Evolutionary conservation across 2,113 vertebrate genomes (phyloP), one percentile per base, ranked within the genome.

Genomic region (Guaruba guarouba): DNA sequence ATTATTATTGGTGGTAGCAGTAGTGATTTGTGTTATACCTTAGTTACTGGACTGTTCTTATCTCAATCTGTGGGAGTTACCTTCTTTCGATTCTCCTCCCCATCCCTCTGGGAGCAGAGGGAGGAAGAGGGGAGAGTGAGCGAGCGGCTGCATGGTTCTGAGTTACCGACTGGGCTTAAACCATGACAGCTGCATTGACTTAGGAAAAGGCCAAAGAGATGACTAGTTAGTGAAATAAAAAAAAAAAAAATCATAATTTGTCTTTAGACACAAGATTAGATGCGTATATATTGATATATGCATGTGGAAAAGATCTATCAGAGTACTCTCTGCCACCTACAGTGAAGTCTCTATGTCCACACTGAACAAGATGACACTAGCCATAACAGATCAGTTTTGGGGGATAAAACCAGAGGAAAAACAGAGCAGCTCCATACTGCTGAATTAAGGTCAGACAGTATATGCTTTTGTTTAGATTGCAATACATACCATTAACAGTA

Each of bases 241-340:
- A 31, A 35, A 35, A 35, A 43, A 24, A 24, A 31, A 22, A 0
- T 49, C 33, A 7, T 10, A 15, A 29, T 54, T 74, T 81, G 16
- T 18, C 7, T 4, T 78, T 78, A 27, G 13, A 54, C 2, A n/a
- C 3, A 80, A 20, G 0, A 6, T 48, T 27, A 29, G 3, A 5
- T n/a, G 3, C 17, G 3, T 27, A 1, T 15, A 10, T 39, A 27
- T 20, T 18, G 27, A 68, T 10, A 27, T 2, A 68, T 27, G 4
- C 1, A 43, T 0, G 4, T 24, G 8, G 27, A 78, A 84, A 63
- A 41, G 4, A 23, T 33, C 43, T 41, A 1, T 59, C 66, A 59
- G 6, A 44, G 17, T 27, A 82, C 16, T 4, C 4, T 82, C 29
- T 79, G 29, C 15, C 33, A 61, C n/a, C 13, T 54, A 19, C 6